Evolutionary conservation across 1,140 invertebrate genomes (phyloP).

Genomic region (Stegodyphus dumicola): DNA sequence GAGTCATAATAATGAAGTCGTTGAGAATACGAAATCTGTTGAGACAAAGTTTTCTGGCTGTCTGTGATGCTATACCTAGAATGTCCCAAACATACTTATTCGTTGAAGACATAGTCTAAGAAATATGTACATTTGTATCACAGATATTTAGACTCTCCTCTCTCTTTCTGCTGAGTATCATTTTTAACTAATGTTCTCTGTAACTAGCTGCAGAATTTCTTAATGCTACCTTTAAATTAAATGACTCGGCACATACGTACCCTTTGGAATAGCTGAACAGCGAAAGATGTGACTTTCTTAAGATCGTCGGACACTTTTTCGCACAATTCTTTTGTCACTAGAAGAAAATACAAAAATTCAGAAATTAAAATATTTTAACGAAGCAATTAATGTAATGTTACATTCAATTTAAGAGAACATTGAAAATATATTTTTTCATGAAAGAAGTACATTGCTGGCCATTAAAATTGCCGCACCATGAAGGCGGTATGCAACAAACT

Average conservation of each 20-base stretch:
- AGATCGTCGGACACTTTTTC: slow-evolving; percentile 64
- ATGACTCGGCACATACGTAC: slow-evolving; percentile 28
- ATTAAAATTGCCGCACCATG: too few relatives aligned
- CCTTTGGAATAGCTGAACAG: slow-evolving; percentile 64
- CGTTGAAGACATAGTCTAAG: too few relatives aligned
- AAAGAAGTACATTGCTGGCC: neutral
- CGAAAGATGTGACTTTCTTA: slow-evolving; percentile 63
- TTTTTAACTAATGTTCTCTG: neutral
- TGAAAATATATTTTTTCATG: too few relatives aligned
- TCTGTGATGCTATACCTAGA: too few relatives aligned
- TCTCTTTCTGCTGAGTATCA: neutral
- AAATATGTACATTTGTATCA: neutral
- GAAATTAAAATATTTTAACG: too few relatives aligned
- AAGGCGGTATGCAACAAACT: too few relatives aligned
- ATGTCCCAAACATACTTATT: too few relatives aligned
- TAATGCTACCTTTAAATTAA: neutral
- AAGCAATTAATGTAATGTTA: too few relatives aligned
- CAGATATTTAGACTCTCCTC: neutral
- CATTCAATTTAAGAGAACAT: too few relatives aligned
- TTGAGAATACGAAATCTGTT: too few relatives aligned
- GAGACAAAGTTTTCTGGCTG: too few relatives aligned
- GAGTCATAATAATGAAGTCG: too few relatives aligned
- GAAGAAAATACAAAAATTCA: neutral
- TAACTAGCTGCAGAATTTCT: neutral
- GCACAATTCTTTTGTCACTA: slow-evolving; percentile 64